Percentiles rank a stretch among this genome's conserved stretches.
Conservation (phyloP, 2,888 invertebrate species). For the Melitaea athalia region DNA sequence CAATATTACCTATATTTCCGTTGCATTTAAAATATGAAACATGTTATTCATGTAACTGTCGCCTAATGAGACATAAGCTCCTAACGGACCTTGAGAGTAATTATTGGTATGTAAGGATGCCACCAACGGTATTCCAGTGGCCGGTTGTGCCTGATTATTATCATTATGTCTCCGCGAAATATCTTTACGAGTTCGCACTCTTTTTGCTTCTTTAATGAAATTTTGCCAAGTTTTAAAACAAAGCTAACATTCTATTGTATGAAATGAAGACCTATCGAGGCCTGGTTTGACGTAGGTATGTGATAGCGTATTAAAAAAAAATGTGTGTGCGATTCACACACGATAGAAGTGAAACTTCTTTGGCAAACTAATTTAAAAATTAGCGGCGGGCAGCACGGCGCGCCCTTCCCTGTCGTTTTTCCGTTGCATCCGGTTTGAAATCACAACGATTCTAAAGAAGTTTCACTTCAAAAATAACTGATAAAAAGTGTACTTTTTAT, state of each 20-base stretch:
- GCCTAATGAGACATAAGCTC: background rate
- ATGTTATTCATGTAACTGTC: background rate
- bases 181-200: slow-evolving; percentile 15
- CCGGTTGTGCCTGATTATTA: slow-evolving; percentile 24
- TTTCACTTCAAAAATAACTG: too few species aligned
- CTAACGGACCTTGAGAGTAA: slow-evolving; percentile 26
- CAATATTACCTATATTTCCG: background rate
- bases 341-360: too few species aligned
- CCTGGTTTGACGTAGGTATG: too few species aligned
- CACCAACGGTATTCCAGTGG: slow-evolving; percentile 30
- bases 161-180: slow-evolving; percentile 19
- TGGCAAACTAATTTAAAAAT: too few species aligned
- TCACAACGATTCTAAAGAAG: too few species aligned
- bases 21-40: background rate
- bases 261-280: background rate
- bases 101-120: slow-evolving; percentile 24
- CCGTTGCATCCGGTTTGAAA: too few species aligned
- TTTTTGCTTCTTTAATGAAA: background rate
- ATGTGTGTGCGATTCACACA: too few species aligned
- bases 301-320: too few species aligned
- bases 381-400: too few species aligned
- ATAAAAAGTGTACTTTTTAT: too few species aligned
- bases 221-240: slow-evolving; percentile 2
- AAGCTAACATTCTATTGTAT: background rate
- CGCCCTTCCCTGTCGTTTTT: too few species aligned